Evolutionary conservation across 2,888 invertebrate species (phyloP), one percentile per base, ranked within the genome.

Genomic region (Hypsopygia costalis): DNA sequence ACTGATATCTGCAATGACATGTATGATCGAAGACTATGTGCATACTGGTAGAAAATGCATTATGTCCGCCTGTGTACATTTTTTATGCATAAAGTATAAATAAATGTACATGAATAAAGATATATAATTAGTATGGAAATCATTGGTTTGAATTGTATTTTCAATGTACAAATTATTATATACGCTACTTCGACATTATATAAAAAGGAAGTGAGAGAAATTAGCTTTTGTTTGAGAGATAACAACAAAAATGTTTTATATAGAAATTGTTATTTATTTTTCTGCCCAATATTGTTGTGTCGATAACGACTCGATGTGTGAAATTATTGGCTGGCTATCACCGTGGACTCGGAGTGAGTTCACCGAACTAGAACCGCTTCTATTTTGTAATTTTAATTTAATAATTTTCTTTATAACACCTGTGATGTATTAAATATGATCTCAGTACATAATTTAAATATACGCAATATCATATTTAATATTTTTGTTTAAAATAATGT

Each of bases 371-470:
- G 16, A 36, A 37, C 21, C 64, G 63, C 61, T 63, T 62, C 54
- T 45, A 49, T 49, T 47, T 51, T 55, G 48, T 64, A 65, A 69
- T 66, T 56, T 60, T 59, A 57, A 61, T 66, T 67, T 60, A 62
- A 65, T 62, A 64, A 62, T 73, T 69, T 80, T 76, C 85, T 81
- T 81, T 86, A 78, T 82, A 88, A 91, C 90, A 90, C 90, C 91
- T 91, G 91, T 91, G 91, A 91, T 91, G 91, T 91, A 91, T 91
- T 91, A 91, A 90, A 89, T 89, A 90, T 91, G 91, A 91, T 91
- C 91, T 91, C 91, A 90, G 81, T 82, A 86, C 80, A 87, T 89
- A 80, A 88, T 88, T 82, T 78, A 75, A 81, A 80, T 85, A 75
- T 82, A 81, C 80, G 69, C 80, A 79, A 79, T 79, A 74, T 83